phyloP scores from a whole-genome alignment of 2,888 invertebrate species.

The Coleophora flavipennella region DNA sequence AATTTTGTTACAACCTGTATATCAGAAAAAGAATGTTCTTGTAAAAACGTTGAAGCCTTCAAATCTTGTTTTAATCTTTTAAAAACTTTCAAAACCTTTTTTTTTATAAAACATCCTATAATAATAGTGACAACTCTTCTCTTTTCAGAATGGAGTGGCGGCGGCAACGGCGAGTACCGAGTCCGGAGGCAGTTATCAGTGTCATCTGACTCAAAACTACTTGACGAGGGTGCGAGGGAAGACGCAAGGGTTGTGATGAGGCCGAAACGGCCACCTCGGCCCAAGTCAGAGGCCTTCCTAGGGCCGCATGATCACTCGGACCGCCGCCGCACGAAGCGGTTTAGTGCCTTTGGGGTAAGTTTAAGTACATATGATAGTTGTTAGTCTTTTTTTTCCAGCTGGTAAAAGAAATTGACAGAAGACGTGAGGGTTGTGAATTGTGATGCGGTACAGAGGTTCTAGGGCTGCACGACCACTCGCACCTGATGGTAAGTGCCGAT shows the following conservation, averaged over 20 bases:
- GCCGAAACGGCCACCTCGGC: constrained; percentile 93
- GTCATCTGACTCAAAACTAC: constrained; percentile 91
- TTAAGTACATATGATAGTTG: too few species aligned
- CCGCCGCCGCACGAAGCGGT: constrained; percentile 87
- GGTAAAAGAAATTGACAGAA: too few species aligned
- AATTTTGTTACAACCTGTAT: too few species aligned
- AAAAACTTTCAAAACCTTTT: too few species aligned
- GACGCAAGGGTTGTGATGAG: constrained; percentile 90
- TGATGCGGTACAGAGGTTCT: constrained; percentile 95
- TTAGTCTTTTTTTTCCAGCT: too few species aligned
- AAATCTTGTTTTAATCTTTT: too few species aligned
- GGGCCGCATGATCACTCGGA: constrained; percentile 81
- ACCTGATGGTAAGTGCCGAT: too few species aligned
- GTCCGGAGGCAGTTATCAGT: constrained; percentile 92
- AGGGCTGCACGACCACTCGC: constrained; percentile 80
- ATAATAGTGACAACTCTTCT: too few species aligned
- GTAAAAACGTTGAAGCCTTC: too few species aligned
- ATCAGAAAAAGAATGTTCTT: too few species aligned
- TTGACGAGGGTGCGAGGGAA: constrained; percentile 92
- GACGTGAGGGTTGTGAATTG: constrained; percentile 90
- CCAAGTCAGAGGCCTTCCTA: constrained; percentile 96
- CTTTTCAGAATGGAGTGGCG: constrained; percentile 82
- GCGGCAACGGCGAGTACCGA: constrained; percentile 80
- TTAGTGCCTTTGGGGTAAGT: constrained; percentile 98
- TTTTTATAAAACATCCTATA: too few species aligned